Base-by-base conservation (phyloP, 2,797 vertebrate genomes). In the Alcedo atthis region DNA sequence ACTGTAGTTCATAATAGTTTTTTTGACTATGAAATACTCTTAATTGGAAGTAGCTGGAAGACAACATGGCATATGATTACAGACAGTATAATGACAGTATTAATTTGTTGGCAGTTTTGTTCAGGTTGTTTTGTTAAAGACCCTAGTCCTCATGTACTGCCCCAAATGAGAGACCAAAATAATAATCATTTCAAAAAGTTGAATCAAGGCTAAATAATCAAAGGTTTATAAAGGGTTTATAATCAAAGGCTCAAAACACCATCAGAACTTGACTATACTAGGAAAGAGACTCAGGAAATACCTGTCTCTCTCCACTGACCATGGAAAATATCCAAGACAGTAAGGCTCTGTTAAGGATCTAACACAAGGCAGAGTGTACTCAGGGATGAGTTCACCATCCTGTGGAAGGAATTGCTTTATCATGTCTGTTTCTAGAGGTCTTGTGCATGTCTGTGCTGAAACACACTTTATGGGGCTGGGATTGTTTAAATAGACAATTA, bases 361-460 rank as follows among this genome's bases (percentile, higher is more conserved):
- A 61, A 55, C 51, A 61, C 4, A n/a, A 64, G 12, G 12, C 49
- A 32, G 69, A 69, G 7, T 28, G 16, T 37, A 53, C 16, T 20
- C 22, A 79, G 58, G 37, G 57, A 46, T 33, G 75, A 75, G 21
- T 11, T 30, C 35, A 63, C 15, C 26, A n/a, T 61, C 14, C 19
- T 12, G 7, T 37, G 20, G 28, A 75, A 86, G 46, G 37, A 83
- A 64, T 30, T 58, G 24, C 40, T 83, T 49, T 15, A 45, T 85
- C 63, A 4, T 2, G 0, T 54, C 48, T 78, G 7, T 68, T 93
- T 84, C 62, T 51, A 40, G 46, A 66, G 14, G 26, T 67, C 53
- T 85, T 0, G 0, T 45, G 32, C 1, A 0, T 24, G 15, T 33
- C n/a, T 1, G 1, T 90, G 46, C 33, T n/a, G 48, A 83, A 82